Base-by-base conservation (phyloP, 2,797 vertebrate genomes). In the Aplochiton taeniatus region DNA sequence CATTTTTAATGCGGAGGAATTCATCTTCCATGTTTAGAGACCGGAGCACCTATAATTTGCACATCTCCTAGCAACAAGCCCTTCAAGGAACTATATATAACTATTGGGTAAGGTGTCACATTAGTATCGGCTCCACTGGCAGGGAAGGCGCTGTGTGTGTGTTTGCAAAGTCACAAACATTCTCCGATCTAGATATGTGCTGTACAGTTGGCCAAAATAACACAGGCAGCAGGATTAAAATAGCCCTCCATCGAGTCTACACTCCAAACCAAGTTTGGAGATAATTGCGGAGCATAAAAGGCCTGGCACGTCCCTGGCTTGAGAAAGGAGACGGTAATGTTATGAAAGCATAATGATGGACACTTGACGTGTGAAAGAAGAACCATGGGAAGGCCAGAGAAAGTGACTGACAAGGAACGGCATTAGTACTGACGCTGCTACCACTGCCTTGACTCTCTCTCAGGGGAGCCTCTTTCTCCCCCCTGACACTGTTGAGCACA, bases 11-110 rank as follows among this genome's bases (percentile, higher is more conserved):
- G 70, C 76, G 65, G 68, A 80, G 74, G 63, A 83, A 88, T 88
- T 69, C 74, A 76, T 85, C 61, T 77, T 76, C 70, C 69, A 81
- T 66, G 74, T 82, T 90, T 83, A 73, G 63, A 78, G 31, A 69
- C 71, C 77, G 64, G 78, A 85, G 77, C 81, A 86, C 66, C 81
- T 86, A 87, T 85, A 85, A 90, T 89, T 89, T 87, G 81, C 81
- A 72, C 81, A 89, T 92, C 87, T 87, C 91, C 90, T 91, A 91
- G 88, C 90, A 91, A 92, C 90, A 85, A 80, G 85, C 86, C 81
- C 87, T 89, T 85, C 83, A 89, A 87, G 70, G 79, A 85, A 88
- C 85, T 88, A 91, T 88, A 91, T 91, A 90, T 90, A 92, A 81
- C 82, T 75, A 61, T 79, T 72, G 83, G 69, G 59, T 72, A 70